phyloP scores from a whole-genome alignment of 2,888 invertebrate species.

The Scaptomyza flava region DNA sequence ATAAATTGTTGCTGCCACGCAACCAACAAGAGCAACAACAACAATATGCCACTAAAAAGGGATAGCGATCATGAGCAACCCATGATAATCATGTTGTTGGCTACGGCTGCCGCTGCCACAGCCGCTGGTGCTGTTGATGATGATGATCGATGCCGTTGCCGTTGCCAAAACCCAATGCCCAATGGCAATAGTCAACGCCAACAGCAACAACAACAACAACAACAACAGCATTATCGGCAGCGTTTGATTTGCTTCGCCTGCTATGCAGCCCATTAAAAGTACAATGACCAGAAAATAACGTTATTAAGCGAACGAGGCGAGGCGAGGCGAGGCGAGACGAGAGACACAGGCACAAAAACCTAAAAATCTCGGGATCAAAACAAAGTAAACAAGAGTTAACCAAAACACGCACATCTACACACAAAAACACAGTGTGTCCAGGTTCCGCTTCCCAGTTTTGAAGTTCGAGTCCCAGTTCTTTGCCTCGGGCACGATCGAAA shows the following conservation, averaged over 20 bases:
- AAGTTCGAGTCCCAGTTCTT: conserved; percentile 30
- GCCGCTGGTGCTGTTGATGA: conserved; percentile 23
- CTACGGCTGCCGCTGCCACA: conserved; percentile 1
- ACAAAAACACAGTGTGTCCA: conserved; percentile 4
- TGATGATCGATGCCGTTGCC: conserved; percentile 45
- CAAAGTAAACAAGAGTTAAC: conserved; percentile 69
- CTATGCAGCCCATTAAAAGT: conserved; percentile 78
- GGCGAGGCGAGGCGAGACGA: conserved; percentile 12
- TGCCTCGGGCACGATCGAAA: conserved; percentile 64
- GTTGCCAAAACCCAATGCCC: conserved; percentile 48
- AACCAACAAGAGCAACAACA: conserved; percentile 36
- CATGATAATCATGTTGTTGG: conserved; percentile 22
- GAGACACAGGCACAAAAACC: conserved; percentile 39
- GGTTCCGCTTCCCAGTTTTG: conserved; percentile 21
- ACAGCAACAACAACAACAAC: conserved; percentile 8
- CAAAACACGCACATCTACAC: conserved; percentile 45
- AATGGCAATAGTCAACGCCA: conserved; percentile 51
- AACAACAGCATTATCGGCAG: conserved; percentile 42
- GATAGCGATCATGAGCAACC: conserved; percentile 44
- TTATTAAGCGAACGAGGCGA: conserved; percentile 66
- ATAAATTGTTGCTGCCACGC: conserved; percentile 72
- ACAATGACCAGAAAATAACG: conserved; percentile 81
- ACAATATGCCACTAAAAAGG: conserved; percentile 40
- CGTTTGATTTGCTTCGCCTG: conserved; percentile 68
- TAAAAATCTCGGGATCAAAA: conserved; percentile 73